Evolutionary conservation across 2,797 vertebrate species (phyloP), one percentile per base, ranked within the genome.

Genomic region (Varecia variegata): DNA sequence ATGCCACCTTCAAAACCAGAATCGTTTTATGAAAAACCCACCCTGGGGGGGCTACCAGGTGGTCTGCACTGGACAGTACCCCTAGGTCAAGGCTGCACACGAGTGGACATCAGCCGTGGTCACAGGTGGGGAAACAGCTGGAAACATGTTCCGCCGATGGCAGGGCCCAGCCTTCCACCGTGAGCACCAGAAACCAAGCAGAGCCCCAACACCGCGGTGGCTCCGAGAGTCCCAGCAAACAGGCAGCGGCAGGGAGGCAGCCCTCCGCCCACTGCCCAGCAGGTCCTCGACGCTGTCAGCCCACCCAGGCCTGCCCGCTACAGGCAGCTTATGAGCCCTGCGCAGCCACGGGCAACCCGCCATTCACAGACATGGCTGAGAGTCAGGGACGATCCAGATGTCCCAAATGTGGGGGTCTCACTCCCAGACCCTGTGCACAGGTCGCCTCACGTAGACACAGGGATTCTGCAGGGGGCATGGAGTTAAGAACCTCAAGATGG

Each of bases 291-390:
- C 2, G 20, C 32, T 6, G 0, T 50, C 0, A 11, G 30, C 47
- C 45, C 73, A n/a, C 11, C 17, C 1, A 1, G 45, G 73, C 50
- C 6, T 1, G 45, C 18, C 11, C 6, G 20, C 18, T 15, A 7
- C 20, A 2, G 32, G 40, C 8, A 2, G 30, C 47, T 62, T 45
- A 32, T 2, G 45, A 65, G 56, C 6, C 30, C 45, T 0, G 0
- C 4, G 21, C 35, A 5, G 76, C 4, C 0, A 54, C 21, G 32
- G 15, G 65, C 3, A 0, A n/a, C 74, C 62, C 5, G 8, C 35
- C 77, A 60, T 62, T 5, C 6, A 62, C 21, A 52, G 70, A 14
- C 3, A 1, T 20, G 40, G 79, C 35, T 27, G 38, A 32, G 43
- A 11, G 38, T 10, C 85, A 71, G 25, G 35, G 54, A 27, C 4